Percentiles rank a stretch among this genome's conserved stretches.
Evolutionary conservation across 2,797 vertebrate species (phyloP).

Genomic region (Halcyon smyrnensis): DNA sequence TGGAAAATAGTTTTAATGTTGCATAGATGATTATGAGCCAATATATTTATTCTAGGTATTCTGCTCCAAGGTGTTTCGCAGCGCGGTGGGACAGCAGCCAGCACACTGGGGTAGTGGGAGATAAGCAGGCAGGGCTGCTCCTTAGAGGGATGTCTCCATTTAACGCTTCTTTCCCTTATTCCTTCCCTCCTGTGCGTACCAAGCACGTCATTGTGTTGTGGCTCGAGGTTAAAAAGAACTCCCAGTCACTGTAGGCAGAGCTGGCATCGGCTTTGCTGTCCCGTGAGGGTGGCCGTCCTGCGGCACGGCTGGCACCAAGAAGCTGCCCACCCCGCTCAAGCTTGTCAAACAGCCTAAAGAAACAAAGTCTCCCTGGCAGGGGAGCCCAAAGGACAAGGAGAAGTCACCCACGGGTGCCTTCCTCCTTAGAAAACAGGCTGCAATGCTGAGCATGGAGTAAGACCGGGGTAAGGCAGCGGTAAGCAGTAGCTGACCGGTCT

Average conservation of each 20-base stretch:
- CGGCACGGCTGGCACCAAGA: not conserved
- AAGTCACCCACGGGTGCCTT: not conserved
- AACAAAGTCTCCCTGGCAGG: not conserved
- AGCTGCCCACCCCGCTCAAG: not conserved
- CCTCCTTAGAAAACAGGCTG: not conserved
- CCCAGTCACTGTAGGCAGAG: rapidly evolving
- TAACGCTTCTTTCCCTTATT: not conserved
- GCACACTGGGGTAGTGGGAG: not conserved
- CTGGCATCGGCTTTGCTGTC: rapidly evolving
- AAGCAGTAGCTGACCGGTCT: rapidly evolving
- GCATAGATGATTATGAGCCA: not conserved
- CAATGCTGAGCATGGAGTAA: rapidly evolving
- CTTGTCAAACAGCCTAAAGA: not conserved
- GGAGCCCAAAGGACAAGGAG: not conserved
- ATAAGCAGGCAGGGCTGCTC: not conserved
- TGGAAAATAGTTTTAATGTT: slow-evolving; percentile 11
- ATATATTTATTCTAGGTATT: not conserved
- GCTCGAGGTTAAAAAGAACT: not conserved
- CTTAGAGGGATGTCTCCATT: not conserved
- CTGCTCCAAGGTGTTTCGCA: not conserved
- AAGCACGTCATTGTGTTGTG: rapidly evolving
- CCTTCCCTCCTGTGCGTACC: not conserved
- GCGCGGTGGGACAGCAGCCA: not conserved
- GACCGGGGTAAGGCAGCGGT: not conserved
- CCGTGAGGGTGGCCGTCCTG: rapidly evolving